These are phyloP conservation scores for Drosophila melanica DNA, from an alignment of 1,140 invertebrate genomes.

Conservation along the genomic window DNA sequence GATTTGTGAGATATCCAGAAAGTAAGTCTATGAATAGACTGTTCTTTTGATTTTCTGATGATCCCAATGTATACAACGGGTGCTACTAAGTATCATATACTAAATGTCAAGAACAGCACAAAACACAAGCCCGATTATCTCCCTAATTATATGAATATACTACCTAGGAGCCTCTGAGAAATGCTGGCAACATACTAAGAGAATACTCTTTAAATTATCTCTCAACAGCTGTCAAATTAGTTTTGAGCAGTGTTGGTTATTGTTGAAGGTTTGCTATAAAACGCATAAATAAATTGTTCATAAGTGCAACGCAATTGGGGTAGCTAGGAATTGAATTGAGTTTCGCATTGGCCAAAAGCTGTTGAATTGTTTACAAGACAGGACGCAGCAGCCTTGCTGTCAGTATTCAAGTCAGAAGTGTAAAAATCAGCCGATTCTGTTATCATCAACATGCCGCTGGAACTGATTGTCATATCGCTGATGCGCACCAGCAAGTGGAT, in stretches of 20 bases:
- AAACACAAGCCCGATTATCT: too few relatives aligned
- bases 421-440: background rate
- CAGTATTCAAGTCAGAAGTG: background rate
- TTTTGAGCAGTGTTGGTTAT: background rate
- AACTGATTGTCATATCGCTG: constrained; percentile 41
- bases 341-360: background rate
- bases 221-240: background rate
- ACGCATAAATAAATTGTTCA: background rate
- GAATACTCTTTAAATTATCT: background rate
- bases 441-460: constrained; percentile 40
- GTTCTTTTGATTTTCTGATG: too few relatives aligned
- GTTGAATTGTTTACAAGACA: background rate
- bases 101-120: too few relatives aligned
- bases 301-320: background rate
- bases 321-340: background rate
- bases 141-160: too few relatives aligned
- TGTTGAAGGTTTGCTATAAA: background rate
- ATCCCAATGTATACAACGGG: too few relatives aligned
- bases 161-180: background rate
- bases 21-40: too few relatives aligned
- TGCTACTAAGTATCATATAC: too few relatives aligned
- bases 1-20: too few relatives aligned
- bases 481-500: constrained; percentile 18
- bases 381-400: background rate
- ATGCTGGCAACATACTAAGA: background rate